These are phyloP conservation scores for Caenorhabditis tropicalis DNA, from an alignment of 1,140 invertebrate genomes.

Conservation along the genomic window DNA sequence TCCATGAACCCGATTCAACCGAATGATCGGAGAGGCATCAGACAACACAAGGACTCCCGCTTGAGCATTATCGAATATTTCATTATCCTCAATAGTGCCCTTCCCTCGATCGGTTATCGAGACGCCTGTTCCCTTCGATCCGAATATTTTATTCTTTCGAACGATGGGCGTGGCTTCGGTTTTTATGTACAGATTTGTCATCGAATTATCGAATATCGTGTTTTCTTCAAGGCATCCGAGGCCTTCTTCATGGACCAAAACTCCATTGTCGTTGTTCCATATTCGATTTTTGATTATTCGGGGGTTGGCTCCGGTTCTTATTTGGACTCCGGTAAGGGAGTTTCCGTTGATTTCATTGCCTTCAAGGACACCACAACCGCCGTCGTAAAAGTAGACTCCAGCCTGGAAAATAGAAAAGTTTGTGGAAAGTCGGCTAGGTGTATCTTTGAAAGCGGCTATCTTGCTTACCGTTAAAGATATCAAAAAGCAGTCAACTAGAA, in stretches of 20 bases:
- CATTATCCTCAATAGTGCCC: background rate
- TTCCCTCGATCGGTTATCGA: background rate
- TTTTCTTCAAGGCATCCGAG: background rate
- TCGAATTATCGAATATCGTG: slow-evolving; percentile 12
- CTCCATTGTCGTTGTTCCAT: slow-evolving; percentile 30
- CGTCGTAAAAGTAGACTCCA: slow-evolving; percentile 17
- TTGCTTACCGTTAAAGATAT: too few relatives aligned
- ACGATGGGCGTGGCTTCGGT: background rate
- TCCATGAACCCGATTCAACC: background rate
- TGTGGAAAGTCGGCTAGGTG: too few relatives aligned
- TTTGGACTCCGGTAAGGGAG: slow-evolving; percentile 16
- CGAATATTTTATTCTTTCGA: slow-evolving; percentile 19
- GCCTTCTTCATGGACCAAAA: background rate
- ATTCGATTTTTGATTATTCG: slow-evolving; percentile 1
- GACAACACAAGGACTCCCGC: background rate
- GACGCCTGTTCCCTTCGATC: background rate
- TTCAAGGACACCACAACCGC: background rate
- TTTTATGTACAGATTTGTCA: background rate
- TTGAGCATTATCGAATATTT: slow-evolving; percentile 18
- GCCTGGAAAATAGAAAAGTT: background rate
- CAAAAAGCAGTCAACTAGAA: too few relatives aligned
- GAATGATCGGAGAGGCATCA: background rate
- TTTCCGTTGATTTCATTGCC: slow-evolving; percentile 10
- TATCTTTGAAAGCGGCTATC: too few relatives aligned
- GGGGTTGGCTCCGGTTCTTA: background rate